These are phyloP conservation scores for Dicyrtoma fusca DNA, from an alignment of 2,888 invertebrate genomes.

Conservation along the genomic window DNA sequence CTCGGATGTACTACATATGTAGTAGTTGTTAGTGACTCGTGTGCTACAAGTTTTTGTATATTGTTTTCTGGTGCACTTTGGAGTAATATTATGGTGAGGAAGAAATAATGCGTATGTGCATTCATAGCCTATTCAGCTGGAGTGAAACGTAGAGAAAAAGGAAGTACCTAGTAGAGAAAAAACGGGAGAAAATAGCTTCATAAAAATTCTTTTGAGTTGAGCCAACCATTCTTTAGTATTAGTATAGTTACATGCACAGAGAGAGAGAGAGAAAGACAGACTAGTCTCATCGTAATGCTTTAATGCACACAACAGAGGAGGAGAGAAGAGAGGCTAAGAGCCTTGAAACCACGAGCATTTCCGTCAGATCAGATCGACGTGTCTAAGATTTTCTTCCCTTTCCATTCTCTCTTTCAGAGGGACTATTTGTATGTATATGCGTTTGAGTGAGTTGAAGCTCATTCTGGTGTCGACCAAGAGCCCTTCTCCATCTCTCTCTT, in stretches of 20 bases:
- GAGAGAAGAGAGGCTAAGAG: slow-evolving; percentile 5
- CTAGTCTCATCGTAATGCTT: slow-evolving; percentile 7
- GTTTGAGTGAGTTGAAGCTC: too few species aligned
- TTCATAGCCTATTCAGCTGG: not conserved
- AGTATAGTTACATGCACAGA: too few species aligned
- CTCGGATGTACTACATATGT: not conserved
- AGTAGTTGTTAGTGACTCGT: not conserved
- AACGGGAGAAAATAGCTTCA: slow-evolving; percentile 17
- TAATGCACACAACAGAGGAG: not conserved
- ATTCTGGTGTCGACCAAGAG: not conserved
- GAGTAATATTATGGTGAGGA: not conserved
- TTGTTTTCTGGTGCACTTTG: not conserved
- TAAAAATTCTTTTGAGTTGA: slow-evolving; percentile 9
- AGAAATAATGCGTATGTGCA: not conserved
- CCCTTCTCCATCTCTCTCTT: not conserved
- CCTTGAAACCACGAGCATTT: slow-evolving; percentile 10
- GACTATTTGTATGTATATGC: not conserved
- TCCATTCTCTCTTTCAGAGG: not conserved
- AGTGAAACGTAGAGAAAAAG: not conserved
- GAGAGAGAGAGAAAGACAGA: too few species aligned
- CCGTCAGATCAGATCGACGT: slow-evolving; percentile 22
- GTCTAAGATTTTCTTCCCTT: slow-evolving; percentile 5
- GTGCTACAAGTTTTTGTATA: not conserved
- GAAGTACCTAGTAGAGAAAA: not conserved
- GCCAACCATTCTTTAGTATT: not conserved